Evolutionary conservation across 2,113 vertebrate genomes (phyloP), one percentile per base, ranked within the genome.

Genomic region (Corydoras maculifer): DNA sequence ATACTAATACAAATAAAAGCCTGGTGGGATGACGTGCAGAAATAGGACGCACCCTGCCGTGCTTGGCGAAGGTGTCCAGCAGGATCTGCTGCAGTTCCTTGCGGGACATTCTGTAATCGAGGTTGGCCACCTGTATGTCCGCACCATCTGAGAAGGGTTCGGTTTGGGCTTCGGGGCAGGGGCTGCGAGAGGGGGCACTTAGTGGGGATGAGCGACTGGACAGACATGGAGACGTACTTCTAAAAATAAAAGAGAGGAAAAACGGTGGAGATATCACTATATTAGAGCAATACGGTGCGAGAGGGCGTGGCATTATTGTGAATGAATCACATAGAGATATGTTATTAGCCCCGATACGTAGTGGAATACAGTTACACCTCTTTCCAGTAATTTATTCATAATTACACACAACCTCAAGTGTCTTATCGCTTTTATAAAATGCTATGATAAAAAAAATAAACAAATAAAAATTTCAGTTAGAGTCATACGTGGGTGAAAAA

Each of bases 51-150:
- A 97, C 97, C 92, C 90, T 91, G 75, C 97, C 96, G 54, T 95
- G 92, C 71, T 88, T 89, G 18, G 90, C 92, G 79, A 99, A 98
- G 0, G 84, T 82, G 30, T 97, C 92, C 10, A 90, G 88, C 70
- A 99, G 81, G 0, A 86, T 90, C 79, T 98, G 95, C 79, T 93
- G 93, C 58, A 98, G 84, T 55, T 98, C 96, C 75, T 98, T 98
- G 68, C 96, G 92, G 68, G 94, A 96, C 79, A 98, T 86, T 73
- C 95, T 91, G 86, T 98, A 98, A 84, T 99, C 97, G 68, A 99
- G 73, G 76, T 98, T 99, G 78, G 91, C 91, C 79, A 98, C 89
- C 66, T 95, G 95, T 78, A 99, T 71, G 43, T 96, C 94, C 5
- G 87, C 91, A 67, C 97, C 94, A 55, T 95, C 93, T 54, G 91